Evolutionary conservation across 2,888 invertebrate species (phyloP), one percentile per base, ranked within the genome.

Genomic region (Eretmocerus hayati): DNA sequence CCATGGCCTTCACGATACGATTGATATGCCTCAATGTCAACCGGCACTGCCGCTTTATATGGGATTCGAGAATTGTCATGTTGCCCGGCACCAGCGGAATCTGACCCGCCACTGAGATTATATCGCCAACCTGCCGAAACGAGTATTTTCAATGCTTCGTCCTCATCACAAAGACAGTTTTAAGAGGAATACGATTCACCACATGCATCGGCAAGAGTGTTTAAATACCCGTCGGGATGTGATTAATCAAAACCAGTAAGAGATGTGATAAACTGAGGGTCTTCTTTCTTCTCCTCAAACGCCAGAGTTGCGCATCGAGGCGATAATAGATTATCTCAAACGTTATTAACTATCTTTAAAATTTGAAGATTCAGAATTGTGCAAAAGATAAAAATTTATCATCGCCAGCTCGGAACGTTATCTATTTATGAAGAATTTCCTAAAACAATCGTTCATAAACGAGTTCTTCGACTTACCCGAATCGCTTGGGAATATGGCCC

Each of bases 401-500:
- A n/a, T n/a, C n/a, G n/a, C 26, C 26, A 26, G 26, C 11, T 26
- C 26, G 11, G 11, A 26, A 26, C 6, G 11, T 26, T 6, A 26
- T 26, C 11, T 26, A 26, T 26, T 26, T 26, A 26, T 26, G 26
- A 26, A 26, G 11, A 26, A 26, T 26, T 26, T 26, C 8, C 11
- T 26, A 26, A 11, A 26, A 26, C 6, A 26, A 26, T 26, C 11
- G 11, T 26, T 26, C 26, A 26, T 26, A 9, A 6, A n/a, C n/a
- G n/a, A n/a, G n/a, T n/a, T n/a, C n/a, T n/a, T n/a, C n/a, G n/a
- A 63, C 74, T 72, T 72, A 90, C 90, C 77, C 85, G 82, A 52
- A 89, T 81, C 3, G 90, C 88, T 75, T 95, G 95, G 67, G 94
- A 94, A 69, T 95, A 95, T 5, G 95, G 94, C 38, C 94, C 95